Base-by-base conservation (phyloP, 2,888 invertebrate species). In the Morpho helenor region DNA sequence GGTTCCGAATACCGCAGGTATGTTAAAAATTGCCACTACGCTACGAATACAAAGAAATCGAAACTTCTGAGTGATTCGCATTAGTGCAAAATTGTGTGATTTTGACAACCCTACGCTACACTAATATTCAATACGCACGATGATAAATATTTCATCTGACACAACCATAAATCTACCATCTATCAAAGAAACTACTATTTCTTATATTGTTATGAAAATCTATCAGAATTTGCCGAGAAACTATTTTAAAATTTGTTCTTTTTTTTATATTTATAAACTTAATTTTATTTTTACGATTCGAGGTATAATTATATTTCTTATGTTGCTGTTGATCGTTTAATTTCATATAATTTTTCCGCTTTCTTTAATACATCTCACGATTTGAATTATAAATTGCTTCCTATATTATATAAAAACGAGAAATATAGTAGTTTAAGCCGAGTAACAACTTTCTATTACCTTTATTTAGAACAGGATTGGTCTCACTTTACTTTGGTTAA, bases 131-230 rank as follows among this genome's bases (percentile, higher is more conserved):
- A 52, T 49, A 44, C 39, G 43, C 22, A 49, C 53, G 52, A 49
- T 23, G 57, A 58, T 58, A 53, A 58, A 53, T 53, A 53, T 58
- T 41, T 40, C 39, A 45, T 58, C 53, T 49, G 44, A 49, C 40
- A 53, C 49, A 49, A 22, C 39, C 44, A 44, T 57, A 52, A 57
- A 57, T 57, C 57, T 44, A 53, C 22, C 49, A 39, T 52, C 49
- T 44, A 22, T 50, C 41, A 8, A 45, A 23, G 23, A 45, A 44
- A 39, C 49, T 49, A 41, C 40, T 50, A 56, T 50, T 43, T n/a
- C 22, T 7, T 42, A 3, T 8, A 9, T 43, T 3, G 8, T 9
- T 7, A 9, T 3, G 7, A 8, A 43, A 9, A 43, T 43, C 42
- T 9, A 43, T 43, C 8, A 9, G 7, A 43, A 43, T 43, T 43